phyloP scores from a whole-genome alignment of 2,113 vertebrate genomes.

The Arenaria interpres region DNA sequence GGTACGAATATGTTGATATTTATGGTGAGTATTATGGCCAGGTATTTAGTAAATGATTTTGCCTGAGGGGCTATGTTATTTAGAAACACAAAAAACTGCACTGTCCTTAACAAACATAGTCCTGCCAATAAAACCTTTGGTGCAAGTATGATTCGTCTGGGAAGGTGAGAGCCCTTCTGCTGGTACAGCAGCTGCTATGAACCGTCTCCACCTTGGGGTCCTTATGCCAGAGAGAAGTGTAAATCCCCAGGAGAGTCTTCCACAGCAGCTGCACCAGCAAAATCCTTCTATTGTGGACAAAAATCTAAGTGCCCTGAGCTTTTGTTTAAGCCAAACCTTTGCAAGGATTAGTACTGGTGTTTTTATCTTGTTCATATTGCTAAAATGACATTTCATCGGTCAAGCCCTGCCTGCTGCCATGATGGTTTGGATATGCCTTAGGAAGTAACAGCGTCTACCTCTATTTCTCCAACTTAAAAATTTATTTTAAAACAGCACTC shows the following conservation, averaged over 20 bases:
- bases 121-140: not conserved
- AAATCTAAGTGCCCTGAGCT: not conserved
- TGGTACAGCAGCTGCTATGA: not conserved
- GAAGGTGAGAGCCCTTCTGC: not conserved
- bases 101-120: not conserved
- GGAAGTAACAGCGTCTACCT: not conserved
- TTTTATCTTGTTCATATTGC: not conserved
- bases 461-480: not conserved
- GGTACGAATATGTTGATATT: not conserved
- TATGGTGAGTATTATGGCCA: not conserved
- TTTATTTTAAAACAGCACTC: not conserved
- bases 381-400: not conserved
- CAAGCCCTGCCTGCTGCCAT: not conserved
- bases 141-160: not conserved
- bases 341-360: not conserved
- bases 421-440: not conserved
- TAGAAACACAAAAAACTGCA: not conserved
- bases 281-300: not conserved
- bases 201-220: not conserved
- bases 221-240: not conserved
- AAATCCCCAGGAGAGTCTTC: not conserved
- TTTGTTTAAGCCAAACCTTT: not conserved
- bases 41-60: not conserved
- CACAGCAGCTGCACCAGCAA: slow-evolving; percentile 14
- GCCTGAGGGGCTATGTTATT: not conserved